Evolutionary conservation across 2,113 vertebrate species (phyloP), one percentile per base, ranked within the genome.

Genomic region (Cyanoramphus novaezelandiae): DNA sequence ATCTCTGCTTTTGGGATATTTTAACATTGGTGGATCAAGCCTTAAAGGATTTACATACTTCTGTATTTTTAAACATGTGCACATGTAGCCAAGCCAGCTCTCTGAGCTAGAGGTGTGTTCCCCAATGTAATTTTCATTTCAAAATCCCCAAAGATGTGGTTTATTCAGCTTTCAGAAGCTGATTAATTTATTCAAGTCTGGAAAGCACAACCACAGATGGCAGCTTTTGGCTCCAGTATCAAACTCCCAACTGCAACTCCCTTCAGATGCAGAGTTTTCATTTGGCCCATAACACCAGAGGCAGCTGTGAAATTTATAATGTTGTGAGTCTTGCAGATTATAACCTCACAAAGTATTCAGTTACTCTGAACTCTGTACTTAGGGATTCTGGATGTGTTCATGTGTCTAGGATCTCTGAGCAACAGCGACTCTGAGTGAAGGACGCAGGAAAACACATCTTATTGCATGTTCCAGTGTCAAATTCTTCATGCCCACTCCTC

Each of bases 171-270:
- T 55, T 62, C 63, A 52, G 69, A 82, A 81, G 41, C 46, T 91
- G 53, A 27, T 55, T 85, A 17, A 64, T 82, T 63, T 37, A 86
- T 79, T 43, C 55, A 21, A 47, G 55, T 31, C 64, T 53, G 65
- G 68, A 86, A 88, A 92, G 76, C 33, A 80, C 76, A 50, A 37
- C 21, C 59, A 89, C 89, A 93, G 84, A 78, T 69, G 68, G 84
- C 86, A 86, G 68, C 44, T 77, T 53, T 35, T 86, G 83, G 83
- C 83, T 91, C 10, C 46, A 67, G 59, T 52, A n/a, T 60, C 44
- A 18, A 79, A 43, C 28, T 82, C 67, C 70, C 77, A 79, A 29
- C 10, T n/a, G 52, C 53, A 82, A 52, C 29, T 68, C 79, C 46
- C 72, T 81, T 84, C 46, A 65, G 53, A 74, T n/a, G 20, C 53